Base-by-base conservation (phyloP, 53 echinoderm and acorn worm species). In the Hippasteria phrygiana region DNA sequence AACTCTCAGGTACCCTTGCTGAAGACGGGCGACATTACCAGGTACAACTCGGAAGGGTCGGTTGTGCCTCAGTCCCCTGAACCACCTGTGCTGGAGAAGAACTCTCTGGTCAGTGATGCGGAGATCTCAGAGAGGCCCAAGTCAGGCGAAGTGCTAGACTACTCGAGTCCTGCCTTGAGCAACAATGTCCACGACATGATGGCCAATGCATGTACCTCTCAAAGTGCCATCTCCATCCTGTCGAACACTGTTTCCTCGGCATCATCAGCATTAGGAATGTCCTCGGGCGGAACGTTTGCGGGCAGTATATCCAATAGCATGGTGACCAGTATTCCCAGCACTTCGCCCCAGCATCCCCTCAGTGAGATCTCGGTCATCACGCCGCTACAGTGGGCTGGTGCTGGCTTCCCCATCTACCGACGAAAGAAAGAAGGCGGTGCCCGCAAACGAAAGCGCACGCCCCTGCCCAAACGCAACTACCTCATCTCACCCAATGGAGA, bases 341-440 rank as follows among this genome's bases (percentile, higher is more conserved):
- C 92, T 22, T 92, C 92, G 33, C 92, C 94, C 47, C 77, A 88
- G 41, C 83, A 75, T 32, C 92, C 88, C 45, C 88, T 84, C 62
- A 92, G 91, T 26, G 92, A 94, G 53, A 93, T 94, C 18, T 92
- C 94, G 2, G 91, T 94, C 46, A 90, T 91, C 80, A 94, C 86
- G 13, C 92, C 91, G 9, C 87, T 91, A 31, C 91, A 91, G 55
- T 90, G 90, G 90, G 90, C 90, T 43, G 82, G 90, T 20, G 90
- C 90, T 18, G 90, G 90, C 73, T 90, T 90, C 47, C 82, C 90
- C 73, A 90, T 75, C 74, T 73, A 90, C 62, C 87, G 85, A 47
- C 91, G 91, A 20, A 96, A 96, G 74, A 96, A 94, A 73, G 90
- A 91, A 54, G 94, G 92, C 17, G 94, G 96, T 20, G 94, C 96